Conservation (phyloP, 2,113 vertebrate species). For the Cyprinus carpio region DNA sequence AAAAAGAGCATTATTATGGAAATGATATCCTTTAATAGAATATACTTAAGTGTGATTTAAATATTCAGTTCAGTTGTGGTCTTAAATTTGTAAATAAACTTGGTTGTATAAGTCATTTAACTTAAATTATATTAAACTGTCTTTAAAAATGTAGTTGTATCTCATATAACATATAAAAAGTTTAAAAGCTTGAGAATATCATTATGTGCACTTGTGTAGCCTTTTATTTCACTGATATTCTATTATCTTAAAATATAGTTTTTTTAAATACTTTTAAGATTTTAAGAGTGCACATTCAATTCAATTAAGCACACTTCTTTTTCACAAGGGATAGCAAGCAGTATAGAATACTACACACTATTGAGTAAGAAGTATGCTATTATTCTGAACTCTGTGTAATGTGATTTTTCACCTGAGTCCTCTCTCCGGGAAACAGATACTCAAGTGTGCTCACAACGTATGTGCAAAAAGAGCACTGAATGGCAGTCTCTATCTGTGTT, state of each 20-base stretch:
- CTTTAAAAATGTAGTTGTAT: too few relatives aligned
- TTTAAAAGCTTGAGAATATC: too few relatives aligned
- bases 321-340: neutral
- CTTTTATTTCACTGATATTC: neutral
- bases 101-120: too few relatives aligned
- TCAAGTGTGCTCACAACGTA: conserved; percentile 68
- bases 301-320: neutral
- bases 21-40: neutral
- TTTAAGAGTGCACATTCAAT: neutral
- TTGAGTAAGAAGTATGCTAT: neutral
- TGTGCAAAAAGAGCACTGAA: conserved; percentile 68
- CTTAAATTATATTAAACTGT: too few relatives aligned
- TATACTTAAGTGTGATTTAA: neutral
- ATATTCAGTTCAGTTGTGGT: too few relatives aligned
- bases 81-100: too few relatives aligned
- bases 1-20: neutral
- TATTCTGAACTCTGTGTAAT: neutral
- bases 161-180: too few relatives aligned
- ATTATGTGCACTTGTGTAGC: neutral
- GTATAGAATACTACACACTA: neutral
- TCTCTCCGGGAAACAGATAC: conserved; percentile 66
- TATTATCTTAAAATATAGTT: neutral
- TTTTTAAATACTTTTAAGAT: neutral
- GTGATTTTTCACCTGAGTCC: conserved; percentile 66
- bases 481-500: conserved; percentile 47